phyloP scores from a whole-genome alignment of 2,888 invertebrate species.

The Volucella inanis region DNA sequence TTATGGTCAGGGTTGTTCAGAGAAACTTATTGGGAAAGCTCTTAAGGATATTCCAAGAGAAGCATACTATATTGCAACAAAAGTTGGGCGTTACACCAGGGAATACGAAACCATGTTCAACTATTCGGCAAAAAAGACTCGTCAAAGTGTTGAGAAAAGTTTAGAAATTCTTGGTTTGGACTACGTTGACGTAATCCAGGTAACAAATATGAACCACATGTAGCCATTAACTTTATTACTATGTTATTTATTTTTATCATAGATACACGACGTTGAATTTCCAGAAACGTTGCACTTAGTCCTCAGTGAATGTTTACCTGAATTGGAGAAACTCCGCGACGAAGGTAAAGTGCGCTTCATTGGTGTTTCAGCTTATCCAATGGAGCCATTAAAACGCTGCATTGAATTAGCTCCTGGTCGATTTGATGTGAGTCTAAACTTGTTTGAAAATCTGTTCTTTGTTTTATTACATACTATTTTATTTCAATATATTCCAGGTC shows the following conservation, averaged over 20 bases:
- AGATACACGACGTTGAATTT: constrained; percentile 97
- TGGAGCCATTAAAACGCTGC: constrained; percentile 89
- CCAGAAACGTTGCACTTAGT: constrained; percentile 89
- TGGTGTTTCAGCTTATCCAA: constrained; percentile 94
- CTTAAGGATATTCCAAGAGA: constrained; percentile 90
- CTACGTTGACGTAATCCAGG: constrained; percentile 95
- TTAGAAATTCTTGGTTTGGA: constrained; percentile 89
- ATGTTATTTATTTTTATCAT: constrained; percentile 66
- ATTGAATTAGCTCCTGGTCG: constrained; percentile 85
- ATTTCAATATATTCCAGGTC: constrained; percentile 62
- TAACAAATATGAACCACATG: constrained; percentile 79
- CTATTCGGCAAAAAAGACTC: constrained; percentile 90
- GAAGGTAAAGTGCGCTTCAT: constrained; percentile 90
- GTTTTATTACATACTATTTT: no score
- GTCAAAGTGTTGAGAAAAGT: constrained; percentile 90
- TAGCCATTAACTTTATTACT: no score
- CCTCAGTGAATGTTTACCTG: constrained; percentile 93
- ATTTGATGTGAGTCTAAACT: constrained; percentile 79
- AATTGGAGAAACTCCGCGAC: constrained; percentile 88
- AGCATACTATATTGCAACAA: constrained; percentile 95
- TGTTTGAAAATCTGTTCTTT: no score
- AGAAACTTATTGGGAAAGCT: constrained; percentile 92
- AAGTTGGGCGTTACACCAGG: constrained; percentile 93
- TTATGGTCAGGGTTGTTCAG: constrained; percentile 95
- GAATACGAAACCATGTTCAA: constrained; percentile 91